Evolutionary conservation across 92 coral and sea anemone genomes (phyloP).

Genomic region (Epizoanthus stellaris): DNA sequence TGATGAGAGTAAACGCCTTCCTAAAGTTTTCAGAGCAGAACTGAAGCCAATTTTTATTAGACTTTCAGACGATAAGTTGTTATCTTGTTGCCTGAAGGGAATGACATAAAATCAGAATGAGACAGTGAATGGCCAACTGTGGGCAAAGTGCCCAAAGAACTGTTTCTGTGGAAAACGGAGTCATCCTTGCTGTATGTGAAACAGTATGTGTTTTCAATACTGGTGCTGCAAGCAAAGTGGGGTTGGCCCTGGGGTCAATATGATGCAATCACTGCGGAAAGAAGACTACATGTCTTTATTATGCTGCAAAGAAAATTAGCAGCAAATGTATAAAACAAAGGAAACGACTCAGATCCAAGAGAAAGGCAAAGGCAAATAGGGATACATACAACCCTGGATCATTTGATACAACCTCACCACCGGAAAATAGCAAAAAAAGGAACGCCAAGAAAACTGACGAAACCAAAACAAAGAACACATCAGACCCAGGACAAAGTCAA

Average conservation of each 20-base stretch:
- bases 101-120: conserved; percentile 56
- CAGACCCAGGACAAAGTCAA: conserved; percentile 13
- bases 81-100: neutral
- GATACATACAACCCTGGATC: conserved; percentile 52
- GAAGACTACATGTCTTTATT: conserved; percentile 49
- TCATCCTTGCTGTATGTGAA: conserved; percentile 56
- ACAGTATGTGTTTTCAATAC: conserved; percentile 65
- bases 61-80: conserved; percentile 43
- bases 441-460: conserved; percentile 30
- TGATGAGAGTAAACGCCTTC: neutral
- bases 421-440: conserved; percentile 34
- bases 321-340: conserved; percentile 48
- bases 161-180: neutral
- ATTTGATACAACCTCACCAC: conserved; percentile 58
- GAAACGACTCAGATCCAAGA: conserved; percentile 42
- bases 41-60: conserved; percentile 23
- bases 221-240: conserved; percentile 66
- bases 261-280: conserved; percentile 47
- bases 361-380: conserved; percentile 47
- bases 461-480: neutral
- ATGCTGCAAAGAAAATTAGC: conserved; percentile 63
- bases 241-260: conserved; percentile 56
- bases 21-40: conserved; percentile 21
- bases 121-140: conserved; percentile 71
- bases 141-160: conserved; percentile 23